Percentiles rank a stretch among this genome's conserved stretches.
Conservation (phyloP, 2,888 invertebrate species). For the Drosophila austrosaltans region DNA sequence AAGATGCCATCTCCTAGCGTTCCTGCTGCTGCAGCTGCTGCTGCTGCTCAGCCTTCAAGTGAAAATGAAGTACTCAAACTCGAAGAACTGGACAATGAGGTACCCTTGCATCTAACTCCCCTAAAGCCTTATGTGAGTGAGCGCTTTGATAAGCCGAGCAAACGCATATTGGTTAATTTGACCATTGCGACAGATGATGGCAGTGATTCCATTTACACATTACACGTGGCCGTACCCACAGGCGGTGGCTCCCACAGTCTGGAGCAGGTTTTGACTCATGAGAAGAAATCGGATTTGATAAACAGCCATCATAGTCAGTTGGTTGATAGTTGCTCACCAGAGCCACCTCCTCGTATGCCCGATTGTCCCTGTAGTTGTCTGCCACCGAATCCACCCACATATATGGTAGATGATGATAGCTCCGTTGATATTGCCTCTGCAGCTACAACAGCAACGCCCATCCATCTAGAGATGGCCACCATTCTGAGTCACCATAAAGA, state of each 20-base stretch:
- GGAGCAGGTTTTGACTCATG: constrained; percentile 76
- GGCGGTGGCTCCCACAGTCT: constrained; percentile 77
- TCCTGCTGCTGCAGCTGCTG: not conserved
- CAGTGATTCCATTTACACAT: constrained; percentile 87
- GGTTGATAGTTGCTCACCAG: constrained; percentile 72
- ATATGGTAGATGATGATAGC: constrained; percentile 19
- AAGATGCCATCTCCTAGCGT: not conserved
- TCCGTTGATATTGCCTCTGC: constrained; percentile 49
- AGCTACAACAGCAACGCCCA: constrained; percentile 28
- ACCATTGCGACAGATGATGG: constrained; percentile 90
- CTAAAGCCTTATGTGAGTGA: constrained; percentile 74
- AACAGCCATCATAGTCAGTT: constrained; percentile 26
- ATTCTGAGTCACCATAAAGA: constrained; percentile 25
- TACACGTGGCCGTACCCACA: constrained; percentile 92
- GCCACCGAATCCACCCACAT: constrained; percentile 26
- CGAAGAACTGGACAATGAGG: constrained; percentile 13
- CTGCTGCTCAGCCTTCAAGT: constrained; percentile 24
- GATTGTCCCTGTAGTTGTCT: constrained; percentile 82
- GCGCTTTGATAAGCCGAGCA: constrained; percentile 69
- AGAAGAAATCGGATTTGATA: constrained; percentile 31
- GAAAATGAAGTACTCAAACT: constrained; percentile 71
- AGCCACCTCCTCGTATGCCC: constrained; percentile 82
- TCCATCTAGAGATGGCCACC: constrained; percentile 39
- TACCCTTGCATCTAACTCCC: constrained; percentile 43
- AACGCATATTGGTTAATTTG: constrained; percentile 91